Conservation (phyloP, 1,140 invertebrate species). For the Hylaeus anthracinus region DNA sequence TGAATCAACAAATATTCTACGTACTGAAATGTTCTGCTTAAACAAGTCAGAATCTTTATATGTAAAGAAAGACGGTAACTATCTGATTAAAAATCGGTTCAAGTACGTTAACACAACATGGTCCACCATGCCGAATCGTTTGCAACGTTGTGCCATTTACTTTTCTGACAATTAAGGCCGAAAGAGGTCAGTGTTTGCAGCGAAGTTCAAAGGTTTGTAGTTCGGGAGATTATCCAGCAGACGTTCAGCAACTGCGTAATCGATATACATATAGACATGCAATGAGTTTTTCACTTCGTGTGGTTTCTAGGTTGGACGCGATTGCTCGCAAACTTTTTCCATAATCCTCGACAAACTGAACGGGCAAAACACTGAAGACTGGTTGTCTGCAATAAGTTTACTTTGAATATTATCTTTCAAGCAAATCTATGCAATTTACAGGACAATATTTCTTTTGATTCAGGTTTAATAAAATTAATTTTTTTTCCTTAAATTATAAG, state of each 20-base stretch:
- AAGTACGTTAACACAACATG: background rate
- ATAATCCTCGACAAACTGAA: background rate
- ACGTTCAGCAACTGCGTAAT: constrained; percentile 26
- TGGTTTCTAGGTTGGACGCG: background rate
- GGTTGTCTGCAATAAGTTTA: too few species aligned
- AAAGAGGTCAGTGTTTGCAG: background rate
- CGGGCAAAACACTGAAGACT: background rate
- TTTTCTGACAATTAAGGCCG: background rate
- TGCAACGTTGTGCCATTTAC: background rate
- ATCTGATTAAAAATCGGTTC: background rate
- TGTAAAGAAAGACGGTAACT: too few species aligned
- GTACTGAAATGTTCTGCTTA: too few species aligned
- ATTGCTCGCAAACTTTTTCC: background rate
- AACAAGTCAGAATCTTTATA: too few species aligned
- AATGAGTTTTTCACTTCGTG: background rate
- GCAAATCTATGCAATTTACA: too few species aligned
- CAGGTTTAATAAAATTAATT: too few species aligned
- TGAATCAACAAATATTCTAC: too few species aligned
- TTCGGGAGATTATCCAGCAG: constrained; percentile 29
- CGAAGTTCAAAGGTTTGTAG: constrained; percentile 21
- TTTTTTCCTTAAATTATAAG: too few species aligned
- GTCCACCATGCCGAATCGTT: too few species aligned
- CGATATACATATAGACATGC: background rate
- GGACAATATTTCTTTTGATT: too few species aligned
- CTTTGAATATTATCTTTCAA: too few species aligned